Evolutionary conservation across 2,113 vertebrate species (phyloP), one percentile per base, ranked within the genome.

Genomic region (Caranx melampygus): DNA sequence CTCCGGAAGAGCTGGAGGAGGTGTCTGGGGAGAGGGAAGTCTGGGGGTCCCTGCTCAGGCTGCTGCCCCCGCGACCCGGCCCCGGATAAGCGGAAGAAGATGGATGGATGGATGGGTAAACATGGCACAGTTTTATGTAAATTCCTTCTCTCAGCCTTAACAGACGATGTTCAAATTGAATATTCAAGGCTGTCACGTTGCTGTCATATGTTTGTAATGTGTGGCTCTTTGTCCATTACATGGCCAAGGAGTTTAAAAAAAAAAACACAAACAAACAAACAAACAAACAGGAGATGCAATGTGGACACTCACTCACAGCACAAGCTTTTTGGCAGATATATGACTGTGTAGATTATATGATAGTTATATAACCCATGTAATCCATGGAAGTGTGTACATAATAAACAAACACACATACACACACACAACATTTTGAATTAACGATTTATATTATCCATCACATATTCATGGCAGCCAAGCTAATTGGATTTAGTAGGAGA

Each of bases 401-500:
- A n/a, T 20, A 37, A 20, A 40, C 15, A 12, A 15, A 37, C 15
- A 31, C n/a, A 71, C 13, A 45, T 34, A 59, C 16, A 59, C 20
- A 31, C 31, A 31, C 16, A 34, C 6, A 37, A 2, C 6, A 16
- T 16, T 68, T 47, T 74, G 15, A 62, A 72, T 67, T 34, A 45
- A 34, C 34, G 16, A 65, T 47, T n/a, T 15, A 74, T 65, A 51
- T 44, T n/a, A 8, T 47, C 75, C 16, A 81, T 54, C n/a, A 55
- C 14, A 70, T 61, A 72, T 69, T 76, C 6, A 62, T 62, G 21
- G 52, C 58, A 54, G 14, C 12, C 40, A 45, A 35, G 18, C 12
- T 62, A 69, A 75, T 78, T 57, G 18, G 31, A 86, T 81, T 63
- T 44, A 55, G 33, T 7, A 6, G 26, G 12, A 81, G 35, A 71